Base-by-base conservation (phyloP, 2,888 invertebrate species). In the Lapara coniferarum region DNA sequence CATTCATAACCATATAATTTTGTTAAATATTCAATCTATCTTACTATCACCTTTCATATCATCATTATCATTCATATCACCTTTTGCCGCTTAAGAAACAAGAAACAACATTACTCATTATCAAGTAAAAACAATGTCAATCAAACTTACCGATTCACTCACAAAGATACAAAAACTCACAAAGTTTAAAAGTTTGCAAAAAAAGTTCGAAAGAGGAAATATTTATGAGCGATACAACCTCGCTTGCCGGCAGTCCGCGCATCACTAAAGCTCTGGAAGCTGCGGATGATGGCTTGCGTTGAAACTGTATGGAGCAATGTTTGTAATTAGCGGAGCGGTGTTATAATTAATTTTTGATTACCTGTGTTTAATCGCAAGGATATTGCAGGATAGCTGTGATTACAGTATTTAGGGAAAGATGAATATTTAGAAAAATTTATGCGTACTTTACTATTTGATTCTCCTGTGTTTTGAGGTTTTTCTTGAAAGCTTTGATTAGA, bases 241-340 rank as follows among this genome's bases (percentile, higher is more conserved):
- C 78, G 80, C 83, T 72, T 78, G 70, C 30, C 73, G 70, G 77
- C 59, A 66, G 81, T 74, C 74, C 72, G 76, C 80, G 83, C 83
- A 85, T 75, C 77, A 92, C 91, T 92, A 71, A 72, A 66, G 70
- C 72, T 70, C 69, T 70, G 79, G 81, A 79, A 77, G 81, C 84
- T 85, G 84, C 81, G 83, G 87, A 85, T 87, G 85, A 89, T 84
- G 82, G 81, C 77, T 77, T 80, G 80, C 83, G 83, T 88, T 83
- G 79, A 83, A 86, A 85, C 78, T 81, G 78, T 78, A 77, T 74
- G 79, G 80, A 73, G 75, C 76, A 74, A 77, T 68, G 68, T 74
- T 70, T 66, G 74, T 80, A 73, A 73, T 70, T 66, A 66, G 77
- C 67, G 70, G 69, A 71, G 76, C 78, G 80, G 68, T n/a, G 71